These are phyloP conservation scores for Anarhynchus alexandrinus DNA, from an alignment of 2,113 vertebrate species.

Conservation along the genomic window DNA sequence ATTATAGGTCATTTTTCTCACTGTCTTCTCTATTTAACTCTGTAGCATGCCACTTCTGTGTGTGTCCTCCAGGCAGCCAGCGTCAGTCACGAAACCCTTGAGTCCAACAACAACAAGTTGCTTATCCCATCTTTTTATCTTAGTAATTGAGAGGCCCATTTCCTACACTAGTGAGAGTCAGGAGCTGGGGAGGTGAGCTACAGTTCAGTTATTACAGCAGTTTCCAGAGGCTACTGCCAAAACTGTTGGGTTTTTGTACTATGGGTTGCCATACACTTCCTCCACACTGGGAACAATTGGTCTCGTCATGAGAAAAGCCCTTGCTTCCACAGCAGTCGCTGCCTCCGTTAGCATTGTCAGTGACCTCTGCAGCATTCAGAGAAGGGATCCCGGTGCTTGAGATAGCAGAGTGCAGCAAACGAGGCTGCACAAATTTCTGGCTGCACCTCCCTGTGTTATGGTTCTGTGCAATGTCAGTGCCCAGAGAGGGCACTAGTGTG, in stretches of 20 bases:
- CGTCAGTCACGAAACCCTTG: neutral
- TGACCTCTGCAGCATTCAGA: neutral
- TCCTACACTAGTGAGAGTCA: neutral
- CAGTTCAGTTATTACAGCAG: neutral
- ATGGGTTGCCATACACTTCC: neutral
- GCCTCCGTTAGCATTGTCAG: neutral
- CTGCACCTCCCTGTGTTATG: rapidly evolving
- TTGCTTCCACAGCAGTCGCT: neutral
- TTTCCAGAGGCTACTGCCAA: neutral
- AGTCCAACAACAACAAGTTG: neutral
- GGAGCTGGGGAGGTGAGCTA: neutral
- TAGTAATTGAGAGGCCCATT: neutral
- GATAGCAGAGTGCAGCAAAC: neutral
- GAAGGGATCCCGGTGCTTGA: neutral
- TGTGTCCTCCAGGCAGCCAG: neutral
- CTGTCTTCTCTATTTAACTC: neutral
- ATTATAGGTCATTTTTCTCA: neutral
- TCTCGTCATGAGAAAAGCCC: neutral
- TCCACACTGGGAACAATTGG: neutral
- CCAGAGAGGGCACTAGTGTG: neutral
- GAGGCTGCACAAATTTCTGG: neutral
- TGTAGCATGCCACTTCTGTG: neutral
- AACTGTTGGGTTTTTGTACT: neutral
- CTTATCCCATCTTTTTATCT: neutral
- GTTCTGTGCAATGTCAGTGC: neutral